phyloP scores from a whole-genome alignment of 2,797 vertebrate genomes.

The Sebastiscus albofasciatus region DNA sequence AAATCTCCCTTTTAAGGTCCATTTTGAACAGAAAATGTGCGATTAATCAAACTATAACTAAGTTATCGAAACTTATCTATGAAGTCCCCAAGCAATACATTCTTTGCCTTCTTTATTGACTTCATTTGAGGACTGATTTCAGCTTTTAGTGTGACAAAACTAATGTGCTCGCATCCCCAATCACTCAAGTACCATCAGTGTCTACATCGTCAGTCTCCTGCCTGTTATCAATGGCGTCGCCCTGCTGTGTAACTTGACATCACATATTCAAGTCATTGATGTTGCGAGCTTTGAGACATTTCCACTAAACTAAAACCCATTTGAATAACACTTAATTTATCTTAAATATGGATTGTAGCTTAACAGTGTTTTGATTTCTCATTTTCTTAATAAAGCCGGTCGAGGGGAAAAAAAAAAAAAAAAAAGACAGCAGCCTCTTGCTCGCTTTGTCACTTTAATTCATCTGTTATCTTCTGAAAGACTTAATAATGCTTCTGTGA shows the following conservation, averaged over 20 bases:
- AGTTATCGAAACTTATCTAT: background rate
- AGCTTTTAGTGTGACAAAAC: background rate
- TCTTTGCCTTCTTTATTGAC: background rate
- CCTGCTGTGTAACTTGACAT: conserved; percentile 31
- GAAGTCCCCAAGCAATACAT: background rate
- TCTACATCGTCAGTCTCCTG: conserved; percentile 4
- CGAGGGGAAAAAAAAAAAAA: background rate
- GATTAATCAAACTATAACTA: background rate
- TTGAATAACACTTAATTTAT: conserved; percentile 35
- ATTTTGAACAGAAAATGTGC: too few species aligned
- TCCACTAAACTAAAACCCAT: conserved; percentile 29
- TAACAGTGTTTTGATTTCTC: conserved; percentile 52
- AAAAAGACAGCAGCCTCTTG: conserved; percentile 56
- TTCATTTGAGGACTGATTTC: background rate
- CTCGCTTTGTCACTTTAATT: conserved; percentile 80
- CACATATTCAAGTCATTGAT: conserved; percentile 35
- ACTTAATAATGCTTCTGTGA: conserved; percentile 83
- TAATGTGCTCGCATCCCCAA: background rate
- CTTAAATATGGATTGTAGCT: conserved; percentile 42
- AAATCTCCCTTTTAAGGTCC: too few species aligned
- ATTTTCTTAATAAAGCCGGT: conserved; percentile 62
- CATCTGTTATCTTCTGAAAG: conserved; percentile 78
- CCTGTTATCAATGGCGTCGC: conserved; percentile 1
- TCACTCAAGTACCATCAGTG: background rate
- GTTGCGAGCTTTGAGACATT: conserved; percentile 27